Conservation (phyloP, 2,113 vertebrate species). For the Daphoenositta chrysoptera region DNA sequence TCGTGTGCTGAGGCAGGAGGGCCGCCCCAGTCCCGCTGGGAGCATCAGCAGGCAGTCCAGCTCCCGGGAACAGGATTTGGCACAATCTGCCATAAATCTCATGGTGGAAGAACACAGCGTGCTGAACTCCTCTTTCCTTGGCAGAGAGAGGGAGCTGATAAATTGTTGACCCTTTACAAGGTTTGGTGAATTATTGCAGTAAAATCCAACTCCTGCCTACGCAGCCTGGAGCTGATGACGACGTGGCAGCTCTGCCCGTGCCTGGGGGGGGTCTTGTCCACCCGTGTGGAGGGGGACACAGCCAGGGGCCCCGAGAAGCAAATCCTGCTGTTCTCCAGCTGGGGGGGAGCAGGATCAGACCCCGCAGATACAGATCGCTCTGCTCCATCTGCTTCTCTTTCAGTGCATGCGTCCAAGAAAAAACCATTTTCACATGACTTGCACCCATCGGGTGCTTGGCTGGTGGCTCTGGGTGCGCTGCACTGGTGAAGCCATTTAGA, state of each 20-base stretch:
- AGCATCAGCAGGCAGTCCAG: background rate
- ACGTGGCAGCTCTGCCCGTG: background rate
- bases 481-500: background rate
- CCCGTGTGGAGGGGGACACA: background rate
- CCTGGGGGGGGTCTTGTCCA: background rate
- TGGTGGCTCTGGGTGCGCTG: background rate
- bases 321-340: background rate
- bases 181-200: constrained; percentile 17
- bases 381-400: background rate
- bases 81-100: background rate
- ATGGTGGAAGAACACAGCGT: background rate
- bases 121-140: background rate
- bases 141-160: constrained; percentile 32
- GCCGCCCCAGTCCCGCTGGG: background rate
- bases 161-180: constrained; percentile 28
- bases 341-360: background rate
- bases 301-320: background rate
- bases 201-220: background rate
- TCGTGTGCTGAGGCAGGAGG: background rate
- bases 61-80: background rate
- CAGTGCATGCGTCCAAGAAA: background rate
- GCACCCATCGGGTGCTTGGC: background rate
- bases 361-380: background rate
- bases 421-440: background rate
- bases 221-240: fast-evolving